Evolutionary conservation across 2,113 vertebrate genomes (phyloP), one percentile per base, ranked within the genome.

Genomic region (Corythaeola cristata): DNA sequence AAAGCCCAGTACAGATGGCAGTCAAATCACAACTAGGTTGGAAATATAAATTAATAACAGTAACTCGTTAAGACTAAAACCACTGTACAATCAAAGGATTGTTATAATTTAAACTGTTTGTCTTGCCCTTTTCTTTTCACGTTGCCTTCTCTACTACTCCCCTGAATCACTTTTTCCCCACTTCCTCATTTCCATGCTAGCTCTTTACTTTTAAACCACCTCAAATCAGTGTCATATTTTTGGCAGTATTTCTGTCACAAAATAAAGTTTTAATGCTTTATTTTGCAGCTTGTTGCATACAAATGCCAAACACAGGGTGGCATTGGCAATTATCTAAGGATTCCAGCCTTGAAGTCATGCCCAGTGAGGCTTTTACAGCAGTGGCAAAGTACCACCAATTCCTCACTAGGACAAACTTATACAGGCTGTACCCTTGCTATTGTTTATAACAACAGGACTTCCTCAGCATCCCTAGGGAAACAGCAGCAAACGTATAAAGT

Each of bases 391-490:
- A 78, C 89, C 95, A 87, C 89, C 87, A 75, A 12, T 69, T 92
- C 69, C 73, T 73, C 4, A 0, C 56, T 53, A 24, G 39, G 56
- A 56, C 80, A 82, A 87, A 76, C n/a, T 59, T 44, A 69, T 1
- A 75, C 73, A 60, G 84, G 16, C 81, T 83, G 63, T 62, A 53
- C 79, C 88, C 37, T 59, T n/a, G 28, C 58, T 67, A 35, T 60
- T 78, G 69, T 78, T 91, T 62, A 15, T 64, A 94, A 78, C 60
- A 96, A 62, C 4, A 30, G 58, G n/a, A 87, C 76, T 96, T 96
- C 88, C 91, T 75, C 75, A 47, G 75, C 87, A 78, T 32, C 77
- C 21, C 87, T 56, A 58, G 77, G 82, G 71, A 90, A 91, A 85
- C 9, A 80, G 77, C 53, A 66, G 58, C 47, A 91, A 83, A 69